Evolutionary conservation across 2,797 vertebrate genomes (phyloP), one percentile per base, ranked within the genome.

Genomic region (Enteromius viviparus): DNA sequence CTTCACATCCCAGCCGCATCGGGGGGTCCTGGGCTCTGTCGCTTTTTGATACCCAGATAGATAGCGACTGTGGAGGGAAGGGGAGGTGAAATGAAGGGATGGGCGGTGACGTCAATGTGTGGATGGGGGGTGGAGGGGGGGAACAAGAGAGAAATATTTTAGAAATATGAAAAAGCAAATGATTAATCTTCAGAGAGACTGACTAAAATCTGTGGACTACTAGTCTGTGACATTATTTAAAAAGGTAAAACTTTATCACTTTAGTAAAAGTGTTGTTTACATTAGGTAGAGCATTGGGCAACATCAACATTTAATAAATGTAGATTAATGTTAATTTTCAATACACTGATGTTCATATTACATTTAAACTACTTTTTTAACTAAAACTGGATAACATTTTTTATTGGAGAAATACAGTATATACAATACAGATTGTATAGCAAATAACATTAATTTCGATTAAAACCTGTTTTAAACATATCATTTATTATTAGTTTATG

Each of bases 11-110:
- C 96, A 95, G 97, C 94, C 93, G 95, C 95, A 93, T 97, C 97
- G 93, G 96, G 96, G 90, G 96, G 96, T 90, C 96, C 97, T 89
- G 95, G 97, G 94, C 95, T 96, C 91, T 95, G 96, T 85, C 96
- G 96, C 94, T 97, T 96, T 92, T 97, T 97, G 95, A 97, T 97
- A 92, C 97, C 97, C 95, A 97, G 96, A 95, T 97, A 97, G 91
- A 97, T 97, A 94, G 97, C 97, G 93, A 97, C 97, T 97, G 90
- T 93, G 92, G 87, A 93, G 93, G 94, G 86, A 34, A 49, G 29
- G 17, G 71, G 65, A 42, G n/a, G 0, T 9, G 79, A 3, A 32
- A 12, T 42, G 53, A 23, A 29, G 51, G 79, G 34, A 29, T 72
- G 34, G 71, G 49, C 3, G 4, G 51, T 77, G 37, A 58, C 1